Percentiles rank a stretch among this genome's conserved stretches.
Evolutionary conservation across 2,113 vertebrate genomes (phyloP).

Genomic region (Verasper variegatus): DNA sequence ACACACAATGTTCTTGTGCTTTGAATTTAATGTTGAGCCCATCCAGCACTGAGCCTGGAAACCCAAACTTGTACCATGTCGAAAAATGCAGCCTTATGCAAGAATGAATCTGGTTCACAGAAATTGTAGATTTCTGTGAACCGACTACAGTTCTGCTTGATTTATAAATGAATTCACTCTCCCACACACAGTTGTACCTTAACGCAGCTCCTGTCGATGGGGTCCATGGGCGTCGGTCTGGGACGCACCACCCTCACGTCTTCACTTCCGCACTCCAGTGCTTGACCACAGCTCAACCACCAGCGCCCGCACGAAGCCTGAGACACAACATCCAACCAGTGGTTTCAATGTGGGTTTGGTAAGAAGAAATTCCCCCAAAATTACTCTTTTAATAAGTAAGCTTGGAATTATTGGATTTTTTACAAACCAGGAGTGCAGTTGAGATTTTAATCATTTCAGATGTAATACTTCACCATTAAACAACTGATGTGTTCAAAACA

Average conservation of each 20-base stretch:
- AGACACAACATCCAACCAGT: not conserved
- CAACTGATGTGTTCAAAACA: too few species aligned
- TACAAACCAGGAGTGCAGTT: too few species aligned
- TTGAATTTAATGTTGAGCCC: constrained; percentile 24
- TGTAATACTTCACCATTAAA: too few species aligned
- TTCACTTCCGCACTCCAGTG: constrained; percentile 91
- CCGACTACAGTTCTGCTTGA: too few species aligned
- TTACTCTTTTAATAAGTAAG: too few species aligned
- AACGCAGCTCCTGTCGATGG: constrained; percentile 92
- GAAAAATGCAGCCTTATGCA: not conserved
- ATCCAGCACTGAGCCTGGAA: constrained; percentile 11
- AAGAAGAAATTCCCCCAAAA: too few species aligned
- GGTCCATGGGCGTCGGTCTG: constrained; percentile 89
- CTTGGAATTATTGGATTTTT: too few species aligned
- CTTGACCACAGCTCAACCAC: constrained; percentile 89
- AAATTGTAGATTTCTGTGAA: not conserved
- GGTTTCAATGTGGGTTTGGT: too few species aligned
- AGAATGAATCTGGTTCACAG: not conserved
- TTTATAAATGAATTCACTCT: not conserved
- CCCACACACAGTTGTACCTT: constrained; percentile 83
- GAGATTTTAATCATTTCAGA: too few species aligned
- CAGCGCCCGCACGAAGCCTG: constrained; percentile 90
- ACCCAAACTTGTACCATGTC: constrained; percentile 4
- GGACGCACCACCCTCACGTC: constrained; percentile 87
- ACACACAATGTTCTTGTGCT: not conserved